Evolutionary conservation across 2,888 invertebrate species (phyloP).

Genomic region (Fragum sueziense): DNA sequence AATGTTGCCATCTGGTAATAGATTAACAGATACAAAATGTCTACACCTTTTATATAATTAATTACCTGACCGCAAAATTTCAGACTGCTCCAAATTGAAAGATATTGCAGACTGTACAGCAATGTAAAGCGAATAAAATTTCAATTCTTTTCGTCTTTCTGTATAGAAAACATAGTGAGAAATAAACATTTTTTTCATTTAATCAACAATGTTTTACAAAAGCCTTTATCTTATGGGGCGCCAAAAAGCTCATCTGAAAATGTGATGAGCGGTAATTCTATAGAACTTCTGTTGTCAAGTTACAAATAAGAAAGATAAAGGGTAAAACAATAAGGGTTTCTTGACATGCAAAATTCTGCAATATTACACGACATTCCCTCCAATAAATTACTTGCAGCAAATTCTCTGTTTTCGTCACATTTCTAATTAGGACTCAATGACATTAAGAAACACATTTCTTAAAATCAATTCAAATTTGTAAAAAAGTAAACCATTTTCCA

Average conservation of each 20-base stretch:
- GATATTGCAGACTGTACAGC: neutral
- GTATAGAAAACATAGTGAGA: neutral
- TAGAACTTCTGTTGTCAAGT: too few species aligned
- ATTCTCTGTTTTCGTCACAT: conserved; percentile 8
- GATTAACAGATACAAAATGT: too few species aligned
- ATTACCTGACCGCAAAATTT: neutral
- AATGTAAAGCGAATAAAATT: too few species aligned
- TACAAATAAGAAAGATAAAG: too few species aligned
- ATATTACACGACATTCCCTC: conserved; percentile 5
- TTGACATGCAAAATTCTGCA: conserved; percentile 16
- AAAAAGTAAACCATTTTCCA: conserved; percentile 13
- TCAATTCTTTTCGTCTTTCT: too few species aligned
- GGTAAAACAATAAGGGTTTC: conserved; percentile 6
- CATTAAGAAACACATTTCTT: conserved; percentile 9
- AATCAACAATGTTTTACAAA: conserved; percentile 4
- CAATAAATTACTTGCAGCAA: conserved; percentile 12
- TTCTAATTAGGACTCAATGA: conserved; percentile 10
- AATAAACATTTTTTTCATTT: conserved; percentile 1
- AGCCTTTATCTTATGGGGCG: neutral
- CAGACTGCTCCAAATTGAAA: neutral
- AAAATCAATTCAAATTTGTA: conserved; percentile 22
- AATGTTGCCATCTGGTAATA: too few species aligned
- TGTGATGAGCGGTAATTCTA: too few species aligned
- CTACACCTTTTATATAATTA: too few species aligned
- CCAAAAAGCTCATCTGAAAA: neutral